phyloP scores from a whole-genome alignment of 2,888 invertebrate species.

The Hoplodrina ambigua region DNA sequence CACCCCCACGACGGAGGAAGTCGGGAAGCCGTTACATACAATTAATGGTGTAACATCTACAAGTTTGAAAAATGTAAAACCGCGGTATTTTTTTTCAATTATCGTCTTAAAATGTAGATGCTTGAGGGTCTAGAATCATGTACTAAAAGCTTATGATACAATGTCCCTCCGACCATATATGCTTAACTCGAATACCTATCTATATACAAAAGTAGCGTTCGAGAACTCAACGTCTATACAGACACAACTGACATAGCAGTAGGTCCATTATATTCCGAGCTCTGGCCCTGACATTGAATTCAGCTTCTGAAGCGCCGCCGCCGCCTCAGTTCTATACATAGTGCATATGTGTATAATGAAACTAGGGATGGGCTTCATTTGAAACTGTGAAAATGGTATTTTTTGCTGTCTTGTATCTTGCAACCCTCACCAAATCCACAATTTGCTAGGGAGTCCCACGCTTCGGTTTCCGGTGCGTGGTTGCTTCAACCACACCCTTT shows the following conservation, averaged over 20 bases:
- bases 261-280: conserved; percentile 36
- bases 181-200: conserved; percentile 5
- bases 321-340: conserved; percentile 29
- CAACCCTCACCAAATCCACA: conserved; percentile 25
- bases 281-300: conserved; percentile 53
- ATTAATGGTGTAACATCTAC: no score
- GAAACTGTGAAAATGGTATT: background rate
- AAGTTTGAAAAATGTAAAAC: no score
- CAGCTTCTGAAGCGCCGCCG: conserved; percentile 43
- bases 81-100: no score
- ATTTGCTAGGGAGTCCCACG: conserved; percentile 35
- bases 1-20: no score
- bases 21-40: no score
- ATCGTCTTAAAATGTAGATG: no score
- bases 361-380: conserved; percentile 32
- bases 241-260: conserved; percentile 23
- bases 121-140: no score
- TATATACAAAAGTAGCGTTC: conserved; percentile 14
- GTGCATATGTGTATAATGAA: conserved; percentile 39
- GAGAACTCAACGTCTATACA: conserved; percentile 9
- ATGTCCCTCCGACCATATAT: no score
- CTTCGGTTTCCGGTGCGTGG: conserved; percentile 37
- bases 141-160: no score
- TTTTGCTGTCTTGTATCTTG: conserved; percentile 17
- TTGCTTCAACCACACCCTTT: conserved; percentile 52